phyloP scores from a whole-genome alignment of 2,888 invertebrate genomes.

The Philereme transversata region DNA sequence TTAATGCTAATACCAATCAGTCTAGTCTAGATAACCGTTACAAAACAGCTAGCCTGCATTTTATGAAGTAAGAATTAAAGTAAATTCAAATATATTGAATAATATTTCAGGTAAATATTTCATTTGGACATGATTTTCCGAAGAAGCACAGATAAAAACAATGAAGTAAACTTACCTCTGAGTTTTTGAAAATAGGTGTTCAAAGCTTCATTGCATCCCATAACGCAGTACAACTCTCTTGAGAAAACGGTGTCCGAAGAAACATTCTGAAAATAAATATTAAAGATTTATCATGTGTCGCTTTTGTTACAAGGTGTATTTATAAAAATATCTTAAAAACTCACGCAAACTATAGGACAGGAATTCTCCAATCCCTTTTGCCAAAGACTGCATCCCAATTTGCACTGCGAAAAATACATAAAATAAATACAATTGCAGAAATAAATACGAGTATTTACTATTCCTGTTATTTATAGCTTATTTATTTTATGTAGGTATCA shows the following conservation, averaged over 20 bases:
- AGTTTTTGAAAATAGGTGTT: slow-evolving; percentile 89
- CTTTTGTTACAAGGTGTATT: background rate
- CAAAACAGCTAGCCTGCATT: no score
- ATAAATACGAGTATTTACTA: no score
- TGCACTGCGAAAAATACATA: slow-evolving; percentile 86
- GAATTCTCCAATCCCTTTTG: slow-evolving; percentile 89
- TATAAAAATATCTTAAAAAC: slow-evolving; percentile 64
- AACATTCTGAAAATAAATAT: slow-evolving; percentile 83
- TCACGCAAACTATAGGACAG: slow-evolving; percentile 93
- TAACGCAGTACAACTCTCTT: slow-evolving; percentile 89
- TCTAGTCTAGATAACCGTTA: no score
- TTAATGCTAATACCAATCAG: no score
- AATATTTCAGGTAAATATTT: no score
- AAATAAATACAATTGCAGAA: background rate
- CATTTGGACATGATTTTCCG: no score
- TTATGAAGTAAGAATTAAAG: no score
- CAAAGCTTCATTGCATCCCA: slow-evolving; percentile 92
- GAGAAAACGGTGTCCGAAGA: slow-evolving; percentile 87
- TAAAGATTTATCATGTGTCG: no score
- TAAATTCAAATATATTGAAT: no score
- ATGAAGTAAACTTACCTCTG: slow-evolving; percentile 77
- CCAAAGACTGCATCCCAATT: slow-evolving; percentile 91
- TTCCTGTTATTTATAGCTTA: no score
- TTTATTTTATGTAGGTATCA: no score
- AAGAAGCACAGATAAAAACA: background rate